Percentiles rank a stretch among this genome's conserved stretches.
phyloP scores from a whole-genome alignment of 2,797 vertebrate species.

The Myripristis jacobus region DNA sequence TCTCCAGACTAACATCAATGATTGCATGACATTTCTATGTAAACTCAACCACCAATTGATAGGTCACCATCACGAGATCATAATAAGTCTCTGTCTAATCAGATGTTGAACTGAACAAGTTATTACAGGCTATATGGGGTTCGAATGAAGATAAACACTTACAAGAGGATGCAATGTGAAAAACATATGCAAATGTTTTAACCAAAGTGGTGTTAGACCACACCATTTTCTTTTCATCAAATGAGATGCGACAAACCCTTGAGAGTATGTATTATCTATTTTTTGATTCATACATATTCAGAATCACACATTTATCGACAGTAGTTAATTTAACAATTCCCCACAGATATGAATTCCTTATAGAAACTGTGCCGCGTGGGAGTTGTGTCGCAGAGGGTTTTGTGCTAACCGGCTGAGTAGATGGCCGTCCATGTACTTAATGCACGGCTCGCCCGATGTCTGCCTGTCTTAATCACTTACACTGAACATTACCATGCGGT shows the following conservation, averaged over 20 bases:
- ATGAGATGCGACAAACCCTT: not conserved
- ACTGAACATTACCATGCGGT: conserved; percentile 59
- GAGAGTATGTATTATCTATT: not conserved
- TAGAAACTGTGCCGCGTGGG: conserved; percentile 55
- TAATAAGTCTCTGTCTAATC: no score
- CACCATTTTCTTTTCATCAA: not conserved
- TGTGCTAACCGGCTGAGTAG: conserved; percentile 62
- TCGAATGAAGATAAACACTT: no score
- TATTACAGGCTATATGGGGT: no score
- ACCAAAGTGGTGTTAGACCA: not conserved
- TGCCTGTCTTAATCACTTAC: conserved; percentile 63
- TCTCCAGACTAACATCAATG: not conserved
- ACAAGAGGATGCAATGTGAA: not conserved
- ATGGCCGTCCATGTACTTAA: conserved; percentile 59
- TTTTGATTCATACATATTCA: conserved; percentile 44
- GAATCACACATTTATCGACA: conserved; percentile 40
- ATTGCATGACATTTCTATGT: not conserved
- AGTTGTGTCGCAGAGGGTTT: conserved; percentile 27
- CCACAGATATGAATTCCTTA: conserved; percentile 60
- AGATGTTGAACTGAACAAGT: not conserved
- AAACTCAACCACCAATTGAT: not conserved
- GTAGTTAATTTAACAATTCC: conserved; percentile 40
- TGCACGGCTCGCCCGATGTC: conserved; percentile 46
- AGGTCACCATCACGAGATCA: not conserved
- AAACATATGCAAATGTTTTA: not conserved